Base-by-base conservation (phyloP, 1,140 invertebrate genomes). In the Helicorthomorpha holstii region DNA sequence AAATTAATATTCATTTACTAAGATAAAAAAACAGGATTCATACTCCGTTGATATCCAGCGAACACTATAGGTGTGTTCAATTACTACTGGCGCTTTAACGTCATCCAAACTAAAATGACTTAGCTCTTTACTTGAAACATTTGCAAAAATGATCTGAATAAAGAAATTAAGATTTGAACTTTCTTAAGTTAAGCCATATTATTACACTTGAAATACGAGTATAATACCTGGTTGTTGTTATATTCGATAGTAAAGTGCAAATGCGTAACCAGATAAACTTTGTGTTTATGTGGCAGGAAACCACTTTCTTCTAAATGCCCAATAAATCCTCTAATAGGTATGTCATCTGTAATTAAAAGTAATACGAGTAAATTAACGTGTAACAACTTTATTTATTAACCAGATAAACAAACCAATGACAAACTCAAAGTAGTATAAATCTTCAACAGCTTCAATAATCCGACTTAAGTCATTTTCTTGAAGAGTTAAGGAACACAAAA, bases 361-460 rank as follows among this genome's bases (percentile, higher is more conserved):
- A n/a, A n/a, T n/a, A n/a, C 29, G 7, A 34, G 16, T 16, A 34
- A 34, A 7, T 7, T 34, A 34, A 7, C 7, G 16, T 16, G 7
- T 34, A 34, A 7, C 16, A 34, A 34, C 16, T 16, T 34, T 16
- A 34, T 7, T 7, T 7, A 7, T 7, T 34, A 34, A 16, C 29
- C 16, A 7, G 16, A 16, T 34, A 7, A 34, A 62, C 61, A 55
- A 60, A 72, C 69, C 70, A 43, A 73, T 57, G 24, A 74, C 70
- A 68, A 75, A 74, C 58, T 75, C 73, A 65, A 73, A 75, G 60
- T 74, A 75, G 57, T 74, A 75, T 2, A 73, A 61, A 59, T 74
- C 73, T 63, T 74, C 73, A 44, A 75, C 70, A 4, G 72, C 71
- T 57, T 67, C 66, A 48, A 62, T 59, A 1, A 75, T 51, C 27